These are phyloP conservation scores for Glaucomys volans DNA, from an alignment of 2,113 vertebrate genomes.

Conservation along the genomic window DNA sequence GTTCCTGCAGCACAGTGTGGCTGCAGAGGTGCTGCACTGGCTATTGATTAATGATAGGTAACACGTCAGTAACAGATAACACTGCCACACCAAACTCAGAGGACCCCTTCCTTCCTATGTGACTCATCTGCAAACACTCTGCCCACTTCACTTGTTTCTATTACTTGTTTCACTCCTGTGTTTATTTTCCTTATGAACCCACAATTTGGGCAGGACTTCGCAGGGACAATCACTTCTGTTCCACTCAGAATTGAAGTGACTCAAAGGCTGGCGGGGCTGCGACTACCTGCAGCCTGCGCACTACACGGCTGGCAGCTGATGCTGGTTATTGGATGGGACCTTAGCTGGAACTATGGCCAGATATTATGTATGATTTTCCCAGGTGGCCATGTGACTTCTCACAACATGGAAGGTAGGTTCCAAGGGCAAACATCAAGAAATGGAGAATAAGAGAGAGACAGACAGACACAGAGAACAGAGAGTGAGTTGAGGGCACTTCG, in stretches of 20 bases:
- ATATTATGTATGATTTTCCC: background rate
- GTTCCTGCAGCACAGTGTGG: fast-evolving
- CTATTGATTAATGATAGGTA: background rate
- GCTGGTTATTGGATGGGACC: background rate
- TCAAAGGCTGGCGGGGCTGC: background rate
- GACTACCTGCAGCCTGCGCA: background rate
- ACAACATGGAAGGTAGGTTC: background rate
- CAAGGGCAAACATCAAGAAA: background rate
- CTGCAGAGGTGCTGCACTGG: background rate
- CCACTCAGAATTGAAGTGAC: fast-evolving
- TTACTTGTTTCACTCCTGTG: no score
- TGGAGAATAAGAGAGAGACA: background rate
- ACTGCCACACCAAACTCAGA: no score
- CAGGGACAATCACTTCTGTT: background rate
- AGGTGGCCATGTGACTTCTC: background rate
- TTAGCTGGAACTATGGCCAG: background rate
- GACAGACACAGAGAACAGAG: background rate
- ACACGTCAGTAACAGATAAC: no score
- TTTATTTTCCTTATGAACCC: background rate
- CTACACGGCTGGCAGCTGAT: background rate
- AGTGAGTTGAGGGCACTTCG: background rate
- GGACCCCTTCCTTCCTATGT: no score
- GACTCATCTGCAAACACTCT: no score
- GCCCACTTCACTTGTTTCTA: no score
- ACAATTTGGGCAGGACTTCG: no score